Conservation (phyloP, 2,113 vertebrate genomes). For the Scalopus aquaticus region DNA sequence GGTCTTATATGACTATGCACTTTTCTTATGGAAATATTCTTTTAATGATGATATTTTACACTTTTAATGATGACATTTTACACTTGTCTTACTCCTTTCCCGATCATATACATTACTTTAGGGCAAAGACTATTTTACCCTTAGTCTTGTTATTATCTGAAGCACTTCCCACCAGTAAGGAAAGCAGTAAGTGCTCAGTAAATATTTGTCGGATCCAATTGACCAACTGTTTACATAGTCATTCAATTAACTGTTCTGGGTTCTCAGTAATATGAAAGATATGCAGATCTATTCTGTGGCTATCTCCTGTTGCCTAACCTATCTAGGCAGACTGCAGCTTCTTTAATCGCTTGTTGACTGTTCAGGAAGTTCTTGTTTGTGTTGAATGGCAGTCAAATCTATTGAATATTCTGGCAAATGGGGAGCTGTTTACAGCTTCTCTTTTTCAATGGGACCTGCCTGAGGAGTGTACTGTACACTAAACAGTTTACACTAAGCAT, state of each 20-base stretch:
- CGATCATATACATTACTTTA: neutral
- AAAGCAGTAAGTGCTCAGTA: slow-evolving; percentile 4
- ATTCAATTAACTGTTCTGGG: neutral
- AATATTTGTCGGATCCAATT: slow-evolving; percentile 12
- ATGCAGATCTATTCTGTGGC: neutral
- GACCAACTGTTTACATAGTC: neutral
- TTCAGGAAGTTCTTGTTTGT: slow-evolving; percentile 63
- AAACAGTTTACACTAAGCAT: neutral
- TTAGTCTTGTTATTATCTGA: neutral
- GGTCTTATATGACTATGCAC: neutral
- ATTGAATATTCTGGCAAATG: neutral
- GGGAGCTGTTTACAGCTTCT: slow-evolving; percentile 41
- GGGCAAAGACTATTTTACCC: neutral
- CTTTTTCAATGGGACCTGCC: slow-evolving; percentile 11
- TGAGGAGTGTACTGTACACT: neutral
- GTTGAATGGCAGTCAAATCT: slow-evolving; percentile 51
- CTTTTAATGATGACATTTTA: neutral
- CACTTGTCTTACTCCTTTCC: neutral
- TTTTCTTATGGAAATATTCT: neutral
- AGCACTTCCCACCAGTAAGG: neutral
- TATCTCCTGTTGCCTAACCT: neutral
- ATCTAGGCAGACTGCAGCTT: neutral
- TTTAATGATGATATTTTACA: neutral
- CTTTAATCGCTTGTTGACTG: slow-evolving; percentile 39
- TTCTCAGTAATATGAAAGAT: slow-evolving; percentile 24